Evolutionary conservation across 2,113 vertebrate species (phyloP).

Genomic region (western clawed frog (Xenopus tropicalis)): DNA sequence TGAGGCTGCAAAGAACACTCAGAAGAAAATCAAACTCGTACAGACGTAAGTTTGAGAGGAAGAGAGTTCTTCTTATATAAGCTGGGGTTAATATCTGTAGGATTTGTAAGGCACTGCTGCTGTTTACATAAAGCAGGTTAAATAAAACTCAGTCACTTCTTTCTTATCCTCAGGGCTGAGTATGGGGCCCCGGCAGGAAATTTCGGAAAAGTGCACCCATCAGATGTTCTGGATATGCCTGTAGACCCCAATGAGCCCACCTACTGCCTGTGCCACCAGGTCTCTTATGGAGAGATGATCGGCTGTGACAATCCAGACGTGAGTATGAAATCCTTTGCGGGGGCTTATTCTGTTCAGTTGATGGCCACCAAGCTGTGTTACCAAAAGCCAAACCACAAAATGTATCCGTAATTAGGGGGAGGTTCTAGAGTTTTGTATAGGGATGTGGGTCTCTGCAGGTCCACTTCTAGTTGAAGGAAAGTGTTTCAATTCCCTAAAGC

Average conservation of each 20-base stretch:
- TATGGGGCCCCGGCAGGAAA: slow-evolving; percentile 83
- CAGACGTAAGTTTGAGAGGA: slow-evolving; percentile 71
- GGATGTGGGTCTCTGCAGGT: too few relatives aligned
- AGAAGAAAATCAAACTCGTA: slow-evolving; percentile 91
- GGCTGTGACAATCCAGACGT: slow-evolving; percentile 97
- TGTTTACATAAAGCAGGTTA: too few relatives aligned
- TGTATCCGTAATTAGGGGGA: background rate
- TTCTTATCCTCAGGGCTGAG: slow-evolving; percentile 72
- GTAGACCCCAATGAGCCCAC: slow-evolving; percentile 98
- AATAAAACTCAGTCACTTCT: background rate
- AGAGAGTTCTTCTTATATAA: too few relatives aligned
- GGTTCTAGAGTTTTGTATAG: too few relatives aligned
- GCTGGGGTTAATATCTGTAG: too few relatives aligned
- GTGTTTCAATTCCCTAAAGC: too few relatives aligned
- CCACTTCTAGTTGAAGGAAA: too few relatives aligned
- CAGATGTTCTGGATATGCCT: slow-evolving; percentile 96
- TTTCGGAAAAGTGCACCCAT: slow-evolving; percentile 88
- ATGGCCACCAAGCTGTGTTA: background rate
- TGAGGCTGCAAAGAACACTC: slow-evolving; percentile 83
- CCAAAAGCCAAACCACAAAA: background rate
- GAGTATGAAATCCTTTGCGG: slow-evolving; percentile 57
- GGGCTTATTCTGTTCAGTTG: background rate
- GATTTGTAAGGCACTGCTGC: too few relatives aligned
- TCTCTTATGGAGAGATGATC: slow-evolving; percentile 98
- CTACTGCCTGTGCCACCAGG: slow-evolving; percentile 97